phyloP scores from a whole-genome alignment of 1,140 invertebrate genomes.

The Halesus radiatus region DNA sequence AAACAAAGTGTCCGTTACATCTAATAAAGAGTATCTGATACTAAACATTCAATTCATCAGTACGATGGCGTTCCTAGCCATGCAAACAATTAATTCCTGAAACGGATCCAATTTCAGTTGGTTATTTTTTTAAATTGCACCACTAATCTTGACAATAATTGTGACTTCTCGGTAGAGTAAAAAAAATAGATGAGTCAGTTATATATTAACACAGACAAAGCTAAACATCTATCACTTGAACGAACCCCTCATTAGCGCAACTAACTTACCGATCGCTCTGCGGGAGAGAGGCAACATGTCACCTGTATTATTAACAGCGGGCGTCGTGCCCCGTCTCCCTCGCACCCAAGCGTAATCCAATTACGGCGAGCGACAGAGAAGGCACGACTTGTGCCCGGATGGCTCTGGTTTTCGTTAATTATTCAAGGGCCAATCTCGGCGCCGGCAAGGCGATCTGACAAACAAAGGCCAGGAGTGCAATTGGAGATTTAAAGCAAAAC shows the following conservation, averaged over 20 bases:
- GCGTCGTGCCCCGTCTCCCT: conserved; percentile 18
- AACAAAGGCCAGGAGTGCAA: neutral
- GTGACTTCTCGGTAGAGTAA: too few species aligned
- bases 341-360: neutral
- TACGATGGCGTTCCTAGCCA: too few species aligned
- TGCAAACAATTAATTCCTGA: too few species aligned
- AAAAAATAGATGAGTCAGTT: too few species aligned
- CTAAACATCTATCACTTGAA: too few species aligned
- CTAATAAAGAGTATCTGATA: too few species aligned
- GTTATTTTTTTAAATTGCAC: too few species aligned
- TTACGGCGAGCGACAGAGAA: conserved; percentile 11
- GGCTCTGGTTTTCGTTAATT: conserved; percentile 11
- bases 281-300: neutral
- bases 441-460: neutral
- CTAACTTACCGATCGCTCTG: neutral
- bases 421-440: conserved; percentile 25
- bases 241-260: conserved; percentile 1
- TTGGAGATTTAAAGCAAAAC: neutral
- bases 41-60: too few species aligned
- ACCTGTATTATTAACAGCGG: conserved; percentile 19
- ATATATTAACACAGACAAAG: too few species aligned
- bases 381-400: conserved; percentile 10
- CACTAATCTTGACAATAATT: too few species aligned
- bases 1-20: too few species aligned
- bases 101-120: too few species aligned